Conservation (phyloP, 2,888 invertebrate species). For the Caenorhabditis sulstoni region DNA sequence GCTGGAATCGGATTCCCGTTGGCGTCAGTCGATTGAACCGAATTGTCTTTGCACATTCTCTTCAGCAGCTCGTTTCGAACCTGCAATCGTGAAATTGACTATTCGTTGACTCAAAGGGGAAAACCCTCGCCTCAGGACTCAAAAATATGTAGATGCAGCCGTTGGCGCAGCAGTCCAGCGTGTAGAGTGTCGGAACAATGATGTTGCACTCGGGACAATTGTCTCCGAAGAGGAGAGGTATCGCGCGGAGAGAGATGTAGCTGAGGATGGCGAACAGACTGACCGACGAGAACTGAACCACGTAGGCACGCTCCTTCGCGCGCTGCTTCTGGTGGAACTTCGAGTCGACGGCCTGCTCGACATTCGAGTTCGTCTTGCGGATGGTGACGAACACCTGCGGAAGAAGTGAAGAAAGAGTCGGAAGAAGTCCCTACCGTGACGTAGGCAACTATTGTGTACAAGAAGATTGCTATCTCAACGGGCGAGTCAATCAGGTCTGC, state of each 20-base stretch:
- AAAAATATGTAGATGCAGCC: slow-evolving; percentile 27
- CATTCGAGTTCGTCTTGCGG: not conserved
- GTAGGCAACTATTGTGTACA: slow-evolving; percentile 7
- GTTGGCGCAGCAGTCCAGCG: slow-evolving; percentile 12
- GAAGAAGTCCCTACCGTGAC: slow-evolving; percentile 1
- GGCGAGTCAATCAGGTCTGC: not conserved
- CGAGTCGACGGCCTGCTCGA: slow-evolving; percentile 12
- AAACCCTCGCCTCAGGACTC: slow-evolving; percentile 24
- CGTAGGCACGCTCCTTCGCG: slow-evolving; percentile 11
- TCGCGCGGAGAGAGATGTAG: slow-evolving; percentile 3
- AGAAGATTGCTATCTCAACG: not conserved
- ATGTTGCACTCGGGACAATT: slow-evolving; percentile 7
- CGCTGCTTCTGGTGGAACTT: slow-evolving; percentile 12
- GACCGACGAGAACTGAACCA: slow-evolving; percentile 18
- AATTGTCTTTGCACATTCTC: slow-evolving; percentile 35
- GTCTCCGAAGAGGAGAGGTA: slow-evolving; percentile 20
- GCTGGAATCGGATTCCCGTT: not conserved
- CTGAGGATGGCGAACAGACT: slow-evolving; percentile 18
- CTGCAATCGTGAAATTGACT: no score
- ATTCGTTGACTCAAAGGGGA: not conserved
- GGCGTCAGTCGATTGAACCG: not conserved
- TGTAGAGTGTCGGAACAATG: slow-evolving; percentile 16
- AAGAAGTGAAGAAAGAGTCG: no score
- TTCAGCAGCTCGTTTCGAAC: slow-evolving; percentile 22
- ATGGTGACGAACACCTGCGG: slow-evolving; percentile 15